Evolutionary conservation across 2,888 invertebrate species (phyloP).

Genomic region (Leptopterna dolabrata): DNA sequence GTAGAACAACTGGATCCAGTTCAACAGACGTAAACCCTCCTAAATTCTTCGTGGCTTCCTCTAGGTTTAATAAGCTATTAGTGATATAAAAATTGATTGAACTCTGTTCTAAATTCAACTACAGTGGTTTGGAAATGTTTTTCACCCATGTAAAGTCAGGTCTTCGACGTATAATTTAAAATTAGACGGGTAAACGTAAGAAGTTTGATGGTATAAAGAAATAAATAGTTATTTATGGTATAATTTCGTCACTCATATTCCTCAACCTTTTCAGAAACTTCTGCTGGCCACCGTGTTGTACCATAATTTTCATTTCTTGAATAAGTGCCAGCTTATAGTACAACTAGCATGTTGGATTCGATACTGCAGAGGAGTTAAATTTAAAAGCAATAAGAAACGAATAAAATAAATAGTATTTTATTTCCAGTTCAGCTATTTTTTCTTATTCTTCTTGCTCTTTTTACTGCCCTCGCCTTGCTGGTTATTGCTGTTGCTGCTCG

Average conservation of each 20-base stretch:
- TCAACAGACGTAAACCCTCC: background rate
- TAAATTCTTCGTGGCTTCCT: background rate
- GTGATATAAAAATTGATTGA: background rate
- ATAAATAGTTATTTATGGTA: background rate
- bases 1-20: background rate
- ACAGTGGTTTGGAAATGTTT: too few relatives aligned
- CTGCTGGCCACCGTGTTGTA: background rate
- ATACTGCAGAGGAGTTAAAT: background rate
- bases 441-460: slow-evolving; percentile 39
- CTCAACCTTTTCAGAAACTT: too few relatives aligned
- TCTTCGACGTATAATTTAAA: background rate
- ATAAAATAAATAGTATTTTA: background rate
- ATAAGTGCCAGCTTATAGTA: too few relatives aligned
- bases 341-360: too few relatives aligned
- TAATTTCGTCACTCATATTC: background rate
- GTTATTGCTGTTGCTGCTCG: background rate
- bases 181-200: background rate
- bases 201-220: background rate
- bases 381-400: background rate
- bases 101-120: background rate
- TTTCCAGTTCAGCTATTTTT: background rate
- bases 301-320: too few relatives aligned
- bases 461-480: background rate
- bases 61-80: background rate
- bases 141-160: too few relatives aligned